A percentile compares a stretch with the other conserved stretches of the same genome.
These are phyloP conservation scores for Watsonalla cultraria DNA, from an alignment of 2,888 invertebrate genomes.

Conservation along the genomic window DNA sequence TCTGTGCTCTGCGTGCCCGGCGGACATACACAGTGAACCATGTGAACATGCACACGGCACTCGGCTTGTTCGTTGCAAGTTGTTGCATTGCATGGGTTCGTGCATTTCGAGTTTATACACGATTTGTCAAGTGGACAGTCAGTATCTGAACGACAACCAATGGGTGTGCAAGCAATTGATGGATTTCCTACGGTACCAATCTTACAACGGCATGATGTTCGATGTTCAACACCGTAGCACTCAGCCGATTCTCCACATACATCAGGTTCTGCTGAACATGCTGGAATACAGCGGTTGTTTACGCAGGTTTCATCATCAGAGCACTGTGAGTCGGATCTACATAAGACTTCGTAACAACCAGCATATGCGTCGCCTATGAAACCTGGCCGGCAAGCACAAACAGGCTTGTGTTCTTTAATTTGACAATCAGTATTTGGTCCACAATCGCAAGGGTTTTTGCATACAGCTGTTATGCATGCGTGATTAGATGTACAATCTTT, in stretches of 20 bases:
- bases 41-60: conserved; percentile 87
- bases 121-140: conserved; percentile 90
- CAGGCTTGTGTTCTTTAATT: conserved; percentile 90
- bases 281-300: conserved; percentile 89
- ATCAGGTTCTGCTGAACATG: conserved; percentile 84
- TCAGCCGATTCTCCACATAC: conserved; percentile 88
- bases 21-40: conserved; percentile 89
- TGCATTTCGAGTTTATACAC: conserved; percentile 89
- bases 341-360: conserved; percentile 87
- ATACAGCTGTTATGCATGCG: conserved; percentile 88
- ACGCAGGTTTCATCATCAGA: conserved; percentile 90
- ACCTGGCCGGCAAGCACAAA: conserved; percentile 90
- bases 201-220: conserved; percentile 90
- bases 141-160: conserved; percentile 87
- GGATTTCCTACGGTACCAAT: conserved; percentile 91
- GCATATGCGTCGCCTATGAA: conserved; percentile 92
- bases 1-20: conserved; percentile 84
- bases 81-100: conserved; percentile 85
- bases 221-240: conserved; percentile 89
- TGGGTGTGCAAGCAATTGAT: conserved; percentile 84
- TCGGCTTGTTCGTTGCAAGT: conserved; percentile 86
- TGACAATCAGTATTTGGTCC: conserved; percentile 91
- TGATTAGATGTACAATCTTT: conserved; percentile 87
- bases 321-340: conserved; percentile 87
- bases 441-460: conserved; percentile 91